Evolutionary conservation across 1,140 invertebrate genomes (phyloP), one percentile per base, ranked within the genome.

Genomic region (Gyrodactylus bullatarudis): DNA sequence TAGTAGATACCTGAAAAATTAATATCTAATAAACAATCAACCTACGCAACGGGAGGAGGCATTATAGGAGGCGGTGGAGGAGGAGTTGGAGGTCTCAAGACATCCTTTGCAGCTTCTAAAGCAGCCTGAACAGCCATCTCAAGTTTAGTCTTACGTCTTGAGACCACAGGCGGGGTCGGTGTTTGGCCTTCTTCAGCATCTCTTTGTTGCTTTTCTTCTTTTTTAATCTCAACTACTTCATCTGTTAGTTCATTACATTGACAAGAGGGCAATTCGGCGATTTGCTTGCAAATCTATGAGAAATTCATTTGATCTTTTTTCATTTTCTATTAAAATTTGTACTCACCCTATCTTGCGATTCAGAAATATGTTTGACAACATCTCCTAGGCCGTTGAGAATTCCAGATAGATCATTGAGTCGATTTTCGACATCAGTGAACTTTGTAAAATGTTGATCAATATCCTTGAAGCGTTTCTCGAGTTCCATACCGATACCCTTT

Each of bases 391-490:
- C 70, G 20, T 71, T 71, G 20, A 71, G 1, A 71, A 23, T 71
- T 20, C 24, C 70, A 1, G 70, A 1, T 2, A 71, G 16, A 71
- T 2, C 8, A 25, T 23, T 25, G 16, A 71, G 21, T 24, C 24
- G 23, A 26, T 2, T 23, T 16, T 71, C 70, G n/a, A 71, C 21
- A 20, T 71, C 70, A 26, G 21, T 71, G 21, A 71, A 71, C 24
- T 71, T 71, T 23, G 1, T 24, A 25, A 71, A 25, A 20, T 71
- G 21, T 19, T 8, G 20, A 23, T 69, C 68, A 23, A 69, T 23
- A 21, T 69, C 71, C 21, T 72, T 72, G 71, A 72, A 72, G 2
- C 34, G 26, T 23, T 72, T 72, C 20, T 72, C 71, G 1, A 72
- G 25, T 23, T 72, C 69, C 69, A 71, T 71, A 16, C 69, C 69